Conservation (phyloP, 2,113 vertebrate species). For the Bucco capensis region DNA sequence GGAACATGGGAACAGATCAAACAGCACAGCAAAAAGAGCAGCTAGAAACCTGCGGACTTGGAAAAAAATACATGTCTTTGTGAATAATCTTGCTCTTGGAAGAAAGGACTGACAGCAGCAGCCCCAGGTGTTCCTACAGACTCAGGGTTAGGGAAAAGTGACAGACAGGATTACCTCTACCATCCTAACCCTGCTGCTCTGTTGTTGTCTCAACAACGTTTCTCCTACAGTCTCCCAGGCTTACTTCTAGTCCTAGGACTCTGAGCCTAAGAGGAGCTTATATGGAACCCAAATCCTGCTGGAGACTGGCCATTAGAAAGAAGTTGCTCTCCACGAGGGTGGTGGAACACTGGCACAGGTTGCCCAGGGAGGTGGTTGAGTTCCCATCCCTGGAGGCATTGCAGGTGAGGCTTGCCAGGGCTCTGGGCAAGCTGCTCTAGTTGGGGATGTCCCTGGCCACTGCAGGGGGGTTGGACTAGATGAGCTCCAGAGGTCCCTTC, state of each 20-base stretch:
- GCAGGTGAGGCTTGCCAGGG: no score
- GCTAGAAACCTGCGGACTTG: neutral
- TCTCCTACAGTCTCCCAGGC: neutral
- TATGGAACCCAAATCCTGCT: neutral
- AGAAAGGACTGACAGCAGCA: neutral
- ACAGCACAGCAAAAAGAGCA: slow-evolving; percentile 5
- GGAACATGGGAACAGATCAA: neutral
- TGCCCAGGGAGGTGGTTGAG: no score
- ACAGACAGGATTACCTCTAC: neutral
- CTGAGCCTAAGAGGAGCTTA: neutral
- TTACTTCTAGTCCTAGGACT: neutral
- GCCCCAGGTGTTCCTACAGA: slow-evolving; percentile 21
- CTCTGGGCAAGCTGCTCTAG: no score
- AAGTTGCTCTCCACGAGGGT: no score
- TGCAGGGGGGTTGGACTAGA: no score
- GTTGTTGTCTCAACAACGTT: rapidly evolving
- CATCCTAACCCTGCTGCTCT: neutral
- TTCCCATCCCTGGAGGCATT: no score
- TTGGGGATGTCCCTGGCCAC: no score
- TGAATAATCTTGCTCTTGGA: neutral
- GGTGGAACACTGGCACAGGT: no score
- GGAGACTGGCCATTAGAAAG: no score
- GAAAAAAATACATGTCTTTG: neutral
- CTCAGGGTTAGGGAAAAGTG: neutral
- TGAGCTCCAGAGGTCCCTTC: no score